Percentiles rank a stretch among this genome's conserved stretches.
phyloP scores from a whole-genome alignment of 2,888 invertebrate genomes.

The Neria commutata region DNA sequence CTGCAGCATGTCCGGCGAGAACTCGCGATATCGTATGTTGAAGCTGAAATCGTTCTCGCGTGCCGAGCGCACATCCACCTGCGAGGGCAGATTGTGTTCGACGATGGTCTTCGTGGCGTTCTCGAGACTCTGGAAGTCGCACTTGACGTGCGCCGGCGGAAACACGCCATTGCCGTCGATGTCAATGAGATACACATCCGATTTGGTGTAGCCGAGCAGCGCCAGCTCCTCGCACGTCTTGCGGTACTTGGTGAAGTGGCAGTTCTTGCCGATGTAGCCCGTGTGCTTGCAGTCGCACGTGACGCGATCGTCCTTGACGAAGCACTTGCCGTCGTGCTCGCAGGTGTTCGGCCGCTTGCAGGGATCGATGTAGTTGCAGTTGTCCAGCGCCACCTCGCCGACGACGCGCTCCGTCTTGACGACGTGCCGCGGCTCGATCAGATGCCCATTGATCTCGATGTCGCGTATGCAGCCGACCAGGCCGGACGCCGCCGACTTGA shows the following conservation, averaged over 20 bases:
- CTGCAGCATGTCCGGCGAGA: slow-evolving; percentile 88
- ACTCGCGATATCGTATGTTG: slow-evolving; percentile 85
- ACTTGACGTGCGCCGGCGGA: slow-evolving; percentile 89
- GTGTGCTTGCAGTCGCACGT: slow-evolving; percentile 90
- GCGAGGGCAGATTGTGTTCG: slow-evolving; percentile 88
- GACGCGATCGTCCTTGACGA: slow-evolving; percentile 84
- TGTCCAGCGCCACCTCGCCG: slow-evolving; percentile 88
- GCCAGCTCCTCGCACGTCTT: slow-evolving; percentile 93
- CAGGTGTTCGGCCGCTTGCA: slow-evolving; percentile 89
- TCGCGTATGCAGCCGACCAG: slow-evolving; percentile 92
- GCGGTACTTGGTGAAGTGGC: slow-evolving; percentile 90
- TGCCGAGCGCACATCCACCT: slow-evolving; percentile 83
- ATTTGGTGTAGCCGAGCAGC: slow-evolving; percentile 83
- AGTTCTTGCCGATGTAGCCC: slow-evolving; percentile 91
- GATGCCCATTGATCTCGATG: slow-evolving; percentile 80
- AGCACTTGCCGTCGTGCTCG: slow-evolving; percentile 90
- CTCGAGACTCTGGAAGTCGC: slow-evolving; percentile 87
- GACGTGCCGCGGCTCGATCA: slow-evolving; percentile 80
- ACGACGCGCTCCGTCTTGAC: slow-evolving; percentile 83
- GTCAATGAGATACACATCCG: slow-evolving; percentile 90
- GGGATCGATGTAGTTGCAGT: slow-evolving; percentile 88
- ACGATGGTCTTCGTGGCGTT: slow-evolving; percentile 87
- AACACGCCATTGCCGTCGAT: slow-evolving; percentile 93
- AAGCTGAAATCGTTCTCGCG: slow-evolving; percentile 82
- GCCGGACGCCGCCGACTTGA: slow-evolving; percentile 74